Percentiles rank a stretch among this genome's conserved stretches.
Conservation (phyloP, 2,113 vertebrate genomes). For the Pseudonaja textilis region DNA sequence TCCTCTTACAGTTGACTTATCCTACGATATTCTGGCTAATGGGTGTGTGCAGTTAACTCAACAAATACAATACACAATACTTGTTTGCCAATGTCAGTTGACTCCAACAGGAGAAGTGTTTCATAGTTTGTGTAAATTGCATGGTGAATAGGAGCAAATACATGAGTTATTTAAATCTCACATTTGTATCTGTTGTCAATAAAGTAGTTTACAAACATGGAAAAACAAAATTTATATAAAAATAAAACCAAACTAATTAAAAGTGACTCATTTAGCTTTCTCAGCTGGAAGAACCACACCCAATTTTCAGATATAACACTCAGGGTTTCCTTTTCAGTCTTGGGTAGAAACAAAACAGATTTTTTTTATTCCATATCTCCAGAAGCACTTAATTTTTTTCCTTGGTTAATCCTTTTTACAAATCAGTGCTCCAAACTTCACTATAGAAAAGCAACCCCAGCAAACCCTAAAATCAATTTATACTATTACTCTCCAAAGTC, state of each 20-base stretch:
- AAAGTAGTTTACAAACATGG: neutral
- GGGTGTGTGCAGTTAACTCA: neutral
- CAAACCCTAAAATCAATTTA: neutral
- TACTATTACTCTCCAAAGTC: neutral
- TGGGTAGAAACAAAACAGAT: neutral
- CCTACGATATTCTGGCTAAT: neutral
- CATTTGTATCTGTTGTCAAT: neutral
- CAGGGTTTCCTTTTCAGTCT: neutral
- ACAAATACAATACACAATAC: neutral
- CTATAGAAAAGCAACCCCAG: neutral
- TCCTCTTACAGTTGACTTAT: neutral
- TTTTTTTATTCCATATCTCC: neutral
- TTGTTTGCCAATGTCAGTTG: neutral
- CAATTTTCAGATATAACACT: conserved; percentile 15
- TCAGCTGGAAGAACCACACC: neutral
- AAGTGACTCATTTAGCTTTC: neutral
- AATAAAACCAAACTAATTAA: neutral
- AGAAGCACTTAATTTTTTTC: neutral
- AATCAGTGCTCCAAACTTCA: neutral
- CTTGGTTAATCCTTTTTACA: neutral
- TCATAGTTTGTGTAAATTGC: neutral
- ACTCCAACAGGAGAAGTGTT: neutral
- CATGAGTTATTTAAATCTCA: neutral
- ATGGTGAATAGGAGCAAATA: neutral
- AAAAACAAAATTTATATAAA: neutral